phyloP scores from a whole-genome alignment of 2,797 vertebrate genomes.

The Pangasius larnaudii region DNA sequence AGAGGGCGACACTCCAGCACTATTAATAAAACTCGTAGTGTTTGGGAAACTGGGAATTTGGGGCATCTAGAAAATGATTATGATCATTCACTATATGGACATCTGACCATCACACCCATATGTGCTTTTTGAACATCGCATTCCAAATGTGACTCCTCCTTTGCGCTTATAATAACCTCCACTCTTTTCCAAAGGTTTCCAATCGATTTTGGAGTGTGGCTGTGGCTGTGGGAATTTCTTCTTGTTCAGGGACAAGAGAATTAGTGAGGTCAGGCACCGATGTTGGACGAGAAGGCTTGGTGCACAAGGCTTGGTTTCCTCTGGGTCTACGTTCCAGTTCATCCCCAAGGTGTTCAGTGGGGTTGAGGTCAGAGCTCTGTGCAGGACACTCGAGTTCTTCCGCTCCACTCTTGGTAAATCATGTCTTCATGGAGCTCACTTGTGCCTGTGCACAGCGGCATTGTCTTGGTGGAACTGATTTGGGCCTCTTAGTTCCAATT shows the following conservation, averaged over 20 bases:
- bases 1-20: conserved; percentile 32
- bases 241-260: background rate
- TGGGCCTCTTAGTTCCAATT: background rate
- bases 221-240: background rate
- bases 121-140: background rate
- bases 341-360: background rate
- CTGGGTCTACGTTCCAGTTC: background rate
- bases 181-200: background rate
- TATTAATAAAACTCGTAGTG: background rate
- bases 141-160: background rate
- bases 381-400: too few relatives aligned
- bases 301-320: too few relatives aligned
- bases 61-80: background rate
- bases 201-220: background rate
- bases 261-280: background rate
- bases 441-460: too few relatives aligned
- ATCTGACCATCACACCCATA: background rate
- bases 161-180: background rate
- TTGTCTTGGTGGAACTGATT: background rate
- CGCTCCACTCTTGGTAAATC: too few relatives aligned
- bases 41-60: background rate
- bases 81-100: background rate
- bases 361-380: too few relatives aligned
- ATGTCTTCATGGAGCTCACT: too few relatives aligned
- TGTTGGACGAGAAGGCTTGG: background rate